Percentiles rank a stretch among this genome's conserved stretches.
Evolutionary conservation across 2,888 invertebrate species (phyloP).

Genomic region (Axea sp.): DNA sequence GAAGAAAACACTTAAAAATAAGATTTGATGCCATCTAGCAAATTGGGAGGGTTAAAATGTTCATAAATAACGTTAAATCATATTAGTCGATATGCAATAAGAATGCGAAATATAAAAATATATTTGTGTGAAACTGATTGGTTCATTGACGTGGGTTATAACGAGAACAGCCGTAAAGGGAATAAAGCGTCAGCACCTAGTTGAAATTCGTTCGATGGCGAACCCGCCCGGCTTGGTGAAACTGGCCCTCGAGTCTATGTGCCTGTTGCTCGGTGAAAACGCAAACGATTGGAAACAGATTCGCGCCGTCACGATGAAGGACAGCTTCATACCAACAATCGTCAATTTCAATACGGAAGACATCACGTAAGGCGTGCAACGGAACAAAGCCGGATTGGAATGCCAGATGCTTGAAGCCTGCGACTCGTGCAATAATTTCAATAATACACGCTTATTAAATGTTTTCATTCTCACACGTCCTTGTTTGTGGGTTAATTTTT

Average conservation of each 20-base stretch:
- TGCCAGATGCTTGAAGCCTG: conserved; percentile 53
- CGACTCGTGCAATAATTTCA: conserved; percentile 48
- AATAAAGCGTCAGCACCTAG: conserved; percentile 97
- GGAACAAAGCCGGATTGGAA: conserved; percentile 51
- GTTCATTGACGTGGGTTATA: conserved; percentile 25
- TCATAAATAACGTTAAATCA: too few species aligned
- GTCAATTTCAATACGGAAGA: conserved; percentile 96
- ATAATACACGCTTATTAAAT: conserved; percentile 68
- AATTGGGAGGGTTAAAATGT: too few species aligned
- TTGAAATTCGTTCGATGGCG: conserved; percentile 96
- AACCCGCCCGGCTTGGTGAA: conserved; percentile 96
- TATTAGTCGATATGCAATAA: too few species aligned
- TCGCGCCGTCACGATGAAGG: conserved; percentile 93
- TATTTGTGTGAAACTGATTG: background rate
- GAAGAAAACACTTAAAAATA: too few species aligned
- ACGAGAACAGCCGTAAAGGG: conserved; percentile 89
- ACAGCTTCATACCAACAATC: conserved; percentile 96
- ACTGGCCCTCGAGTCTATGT: conserved; percentile 96
- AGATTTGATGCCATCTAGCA: too few species aligned
- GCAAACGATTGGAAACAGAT: conserved; percentile 97
- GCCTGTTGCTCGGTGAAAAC: conserved; percentile 93
- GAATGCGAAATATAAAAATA: too few species aligned
- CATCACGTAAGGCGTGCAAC: conserved; percentile 87
- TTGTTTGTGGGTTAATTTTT: conserved; percentile 59
- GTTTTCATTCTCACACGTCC: conserved; percentile 53